Conservation (phyloP, 2,113 vertebrate species). For the Grallaria varia region DNA sequence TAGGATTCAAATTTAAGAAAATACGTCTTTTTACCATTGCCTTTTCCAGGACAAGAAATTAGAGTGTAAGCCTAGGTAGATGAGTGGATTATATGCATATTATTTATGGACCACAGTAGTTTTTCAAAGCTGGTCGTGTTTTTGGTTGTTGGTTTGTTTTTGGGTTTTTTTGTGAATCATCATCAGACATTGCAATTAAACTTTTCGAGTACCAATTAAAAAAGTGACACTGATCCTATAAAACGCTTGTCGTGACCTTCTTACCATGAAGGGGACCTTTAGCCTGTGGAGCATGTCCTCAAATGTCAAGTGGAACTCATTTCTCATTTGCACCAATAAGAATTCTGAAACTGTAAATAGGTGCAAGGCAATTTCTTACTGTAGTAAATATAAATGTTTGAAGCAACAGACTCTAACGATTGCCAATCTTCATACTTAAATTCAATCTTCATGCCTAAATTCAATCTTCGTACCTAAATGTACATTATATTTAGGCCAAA, state of each 20-base stretch:
- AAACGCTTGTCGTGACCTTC: neutral
- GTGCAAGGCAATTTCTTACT: neutral
- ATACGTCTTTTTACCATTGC: neutral
- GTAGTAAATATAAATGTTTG: neutral
- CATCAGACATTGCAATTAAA: neutral
- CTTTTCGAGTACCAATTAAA: neutral
- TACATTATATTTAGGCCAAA: neutral
- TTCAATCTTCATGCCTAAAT: neutral
- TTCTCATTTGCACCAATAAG: neutral
- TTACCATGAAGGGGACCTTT: neutral
- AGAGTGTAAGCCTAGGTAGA: neutral
- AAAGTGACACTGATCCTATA: neutral
- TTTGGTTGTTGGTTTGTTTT: too few species aligned
- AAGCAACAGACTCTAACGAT: neutral
- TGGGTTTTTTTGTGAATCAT: neutral
- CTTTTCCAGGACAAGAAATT: neutral
- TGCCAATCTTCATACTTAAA: neutral
- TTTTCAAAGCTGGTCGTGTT: too few species aligned
- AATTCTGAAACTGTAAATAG: neutral
- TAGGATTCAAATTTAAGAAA: neutral
- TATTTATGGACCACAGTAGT: neutral
- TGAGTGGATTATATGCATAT: neutral
- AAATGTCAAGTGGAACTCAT: neutral
- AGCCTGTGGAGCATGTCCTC: neutral
- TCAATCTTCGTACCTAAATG: neutral